Percentiles rank a stretch among this genome's conserved stretches.
These are phyloP conservation scores for Drusus annulatus DNA, from an alignment of 1,140 invertebrate genomes.

Conservation along the genomic window DNA sequence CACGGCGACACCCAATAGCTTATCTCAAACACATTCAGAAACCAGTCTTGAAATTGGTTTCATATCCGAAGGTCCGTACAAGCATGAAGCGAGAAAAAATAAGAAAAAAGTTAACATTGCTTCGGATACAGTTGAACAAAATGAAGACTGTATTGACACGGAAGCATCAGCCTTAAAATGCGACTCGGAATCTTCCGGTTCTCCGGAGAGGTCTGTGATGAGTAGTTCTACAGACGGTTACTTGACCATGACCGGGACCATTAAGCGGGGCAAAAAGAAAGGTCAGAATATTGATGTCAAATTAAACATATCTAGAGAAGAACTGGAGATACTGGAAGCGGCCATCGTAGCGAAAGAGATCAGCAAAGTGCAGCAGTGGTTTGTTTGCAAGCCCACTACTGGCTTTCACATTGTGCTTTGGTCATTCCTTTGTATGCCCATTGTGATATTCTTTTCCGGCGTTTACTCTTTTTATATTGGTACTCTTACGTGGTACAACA, in stretches of 20 bases:
- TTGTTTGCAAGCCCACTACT: conserved; percentile 73
- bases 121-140: conserved; percentile 71
- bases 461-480: conserved; percentile 83
- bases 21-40: conserved; percentile 70
- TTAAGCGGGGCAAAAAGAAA: conserved; percentile 81
- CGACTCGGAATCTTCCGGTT: conserved; percentile 68
- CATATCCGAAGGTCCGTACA: conserved; percentile 65
- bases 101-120: conserved; percentile 77
- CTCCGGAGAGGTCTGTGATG: conserved; percentile 66
- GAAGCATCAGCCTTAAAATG: conserved; percentile 69
- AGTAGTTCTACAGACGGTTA: conserved; percentile 70
- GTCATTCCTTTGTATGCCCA: conserved; percentile 77
- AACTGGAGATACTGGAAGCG: conserved; percentile 78
- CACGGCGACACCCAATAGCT: conserved; percentile 67
- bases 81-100: conserved; percentile 71
- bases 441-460: conserved; percentile 76
- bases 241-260: conserved; percentile 80
- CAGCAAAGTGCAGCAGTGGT: conserved; percentile 71
- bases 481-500: conserved; percentile 84
- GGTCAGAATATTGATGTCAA: conserved; percentile 82
- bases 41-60: conserved; percentile 70
- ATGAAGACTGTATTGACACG: conserved; percentile 68
- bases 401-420: conserved; percentile 80
- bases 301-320: conserved; percentile 79
- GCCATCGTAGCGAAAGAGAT: conserved; percentile 74